Evolutionary conservation across 1,140 invertebrate species (phyloP).

Genomic region (Steinernema khuongi): DNA sequence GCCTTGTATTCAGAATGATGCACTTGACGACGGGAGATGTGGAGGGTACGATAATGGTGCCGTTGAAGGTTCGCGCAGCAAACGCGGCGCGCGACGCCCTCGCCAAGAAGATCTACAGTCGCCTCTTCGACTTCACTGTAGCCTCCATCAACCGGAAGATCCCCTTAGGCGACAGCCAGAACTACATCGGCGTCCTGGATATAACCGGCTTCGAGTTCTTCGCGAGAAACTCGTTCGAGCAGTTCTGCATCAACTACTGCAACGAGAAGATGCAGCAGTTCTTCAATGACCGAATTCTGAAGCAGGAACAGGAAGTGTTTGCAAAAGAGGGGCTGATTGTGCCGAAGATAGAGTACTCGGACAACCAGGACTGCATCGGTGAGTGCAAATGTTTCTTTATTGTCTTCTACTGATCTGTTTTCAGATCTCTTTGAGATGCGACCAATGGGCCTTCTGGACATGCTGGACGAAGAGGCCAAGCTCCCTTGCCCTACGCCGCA

Average conservation of each 20-base stretch:
- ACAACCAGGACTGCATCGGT: conserved; percentile 95
- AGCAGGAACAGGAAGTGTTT: conserved; percentile 81
- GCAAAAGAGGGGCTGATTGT: conserved; percentile 85
- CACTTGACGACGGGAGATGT: conserved; percentile 83
- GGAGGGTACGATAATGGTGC: conserved; percentile 88
- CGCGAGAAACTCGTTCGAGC: conserved; percentile 84
- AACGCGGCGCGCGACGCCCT: conserved; percentile 87
- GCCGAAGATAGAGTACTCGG: conserved; percentile 84
- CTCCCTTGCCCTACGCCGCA: conserved; percentile 80
- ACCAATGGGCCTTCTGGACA: conserved; percentile 78
- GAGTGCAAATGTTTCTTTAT: too few species aligned
- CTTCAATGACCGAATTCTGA: conserved; percentile 88
- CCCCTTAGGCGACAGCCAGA: conserved; percentile 86
- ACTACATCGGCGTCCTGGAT: conserved; percentile 94
- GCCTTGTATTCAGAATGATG: conserved; percentile 92
- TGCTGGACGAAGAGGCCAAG: conserved; percentile 93
- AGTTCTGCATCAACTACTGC: conserved; percentile 92
- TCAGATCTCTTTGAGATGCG: conserved; percentile 84
- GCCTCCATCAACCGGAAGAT: conserved; percentile 78
- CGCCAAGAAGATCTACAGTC: conserved; percentile 91
- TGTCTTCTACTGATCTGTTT: conserved; percentile 46
- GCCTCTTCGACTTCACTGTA: conserved; percentile 95
- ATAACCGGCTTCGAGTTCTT: conserved; percentile 96
- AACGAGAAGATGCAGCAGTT: conserved; percentile 98
- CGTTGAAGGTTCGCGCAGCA: conserved; percentile 87